Evolutionary conservation across 2,113 vertebrate species (phyloP).

Genomic region (Struthidea cinerea): DNA sequence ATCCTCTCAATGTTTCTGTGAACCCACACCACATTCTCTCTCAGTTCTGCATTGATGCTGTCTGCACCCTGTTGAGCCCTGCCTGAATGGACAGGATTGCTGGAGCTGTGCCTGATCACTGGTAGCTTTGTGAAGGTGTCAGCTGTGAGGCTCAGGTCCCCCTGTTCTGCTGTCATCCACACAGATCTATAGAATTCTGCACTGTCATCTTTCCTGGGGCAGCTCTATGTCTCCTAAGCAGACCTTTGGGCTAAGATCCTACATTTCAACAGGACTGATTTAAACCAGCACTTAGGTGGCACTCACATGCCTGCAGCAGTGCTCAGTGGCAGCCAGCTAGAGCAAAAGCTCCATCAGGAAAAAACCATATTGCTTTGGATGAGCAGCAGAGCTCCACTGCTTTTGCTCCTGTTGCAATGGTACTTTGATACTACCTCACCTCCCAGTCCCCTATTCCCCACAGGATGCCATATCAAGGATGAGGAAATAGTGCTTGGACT

Average conservation of each 20-base stretch:
- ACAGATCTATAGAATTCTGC: neutral
- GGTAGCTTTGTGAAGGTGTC: neutral
- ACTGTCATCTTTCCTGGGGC: neutral
- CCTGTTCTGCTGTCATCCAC: neutral
- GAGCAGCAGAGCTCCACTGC: neutral
- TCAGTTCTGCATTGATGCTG: neutral
- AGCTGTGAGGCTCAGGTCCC: neutral
- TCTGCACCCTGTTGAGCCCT: neutral
- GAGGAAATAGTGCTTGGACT: neutral
- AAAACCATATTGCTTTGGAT: neutral
- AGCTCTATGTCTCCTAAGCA: neutral
- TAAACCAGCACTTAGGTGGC: neutral
- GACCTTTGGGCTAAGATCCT: neutral
- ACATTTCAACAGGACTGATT: neutral
- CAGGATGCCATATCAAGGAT: neutral
- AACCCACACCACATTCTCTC: neutral
- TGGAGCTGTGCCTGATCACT: neutral
- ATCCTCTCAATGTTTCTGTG: neutral
- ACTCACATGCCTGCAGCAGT: neutral
- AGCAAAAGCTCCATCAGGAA: neutral
- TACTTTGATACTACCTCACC: too few species aligned
- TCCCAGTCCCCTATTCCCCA: accelerated
- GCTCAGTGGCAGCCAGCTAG: neutral
- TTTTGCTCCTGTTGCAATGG: neutral
- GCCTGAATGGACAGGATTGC: accelerated